These are phyloP conservation scores for Pelosia muscerda DNA, from an alignment of 2,888 invertebrate genomes.

Conservation along the genomic window DNA sequence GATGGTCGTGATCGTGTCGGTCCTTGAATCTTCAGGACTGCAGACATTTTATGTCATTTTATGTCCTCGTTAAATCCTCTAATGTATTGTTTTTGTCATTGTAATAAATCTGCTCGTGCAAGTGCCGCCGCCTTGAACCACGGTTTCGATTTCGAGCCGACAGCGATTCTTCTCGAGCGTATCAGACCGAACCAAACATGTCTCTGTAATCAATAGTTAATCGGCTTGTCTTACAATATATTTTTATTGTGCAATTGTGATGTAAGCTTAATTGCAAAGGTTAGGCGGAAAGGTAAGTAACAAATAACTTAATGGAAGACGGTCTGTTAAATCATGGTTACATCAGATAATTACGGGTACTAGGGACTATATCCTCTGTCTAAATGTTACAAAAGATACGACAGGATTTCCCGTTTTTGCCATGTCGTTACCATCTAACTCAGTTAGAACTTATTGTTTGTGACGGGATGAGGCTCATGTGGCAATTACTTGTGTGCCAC, in stretches of 20 bases:
- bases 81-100: slow-evolving; percentile 63
- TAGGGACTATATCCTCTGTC: slow-evolving; percentile 30
- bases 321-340: slow-evolving; percentile 40
- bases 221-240: slow-evolving; percentile 73
- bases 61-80: slow-evolving; percentile 48
- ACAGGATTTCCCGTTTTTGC: slow-evolving; percentile 56
- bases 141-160: slow-evolving; percentile 77
- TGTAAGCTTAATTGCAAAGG: slow-evolving; percentile 58
- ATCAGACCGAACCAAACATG: slow-evolving; percentile 78
- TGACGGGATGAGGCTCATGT: slow-evolving; percentile 55
- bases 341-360: slow-evolving; percentile 23
- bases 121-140: slow-evolving; percentile 75
- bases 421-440: slow-evolving; percentile 38
- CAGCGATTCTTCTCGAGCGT: slow-evolving; percentile 76
- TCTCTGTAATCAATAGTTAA: slow-evolving; percentile 76
- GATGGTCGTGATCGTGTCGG: slow-evolving; percentile 40
- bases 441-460: slow-evolving; percentile 42
- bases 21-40: slow-evolving; percentile 35
- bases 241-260: slow-evolving; percentile 73
- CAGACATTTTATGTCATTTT: slow-evolving; percentile 41
- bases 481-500: slow-evolving; percentile 41
- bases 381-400: slow-evolving; percentile 34
- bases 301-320: slow-evolving; percentile 43
- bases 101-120: slow-evolving; percentile 66
- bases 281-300: slow-evolving; percentile 48